A percentile compares a stretch with the other conserved stretches of the same genome.
Evolutionary conservation across 2,888 invertebrate genomes (phyloP).

Genomic region (Scaptomyza parva): DNA sequence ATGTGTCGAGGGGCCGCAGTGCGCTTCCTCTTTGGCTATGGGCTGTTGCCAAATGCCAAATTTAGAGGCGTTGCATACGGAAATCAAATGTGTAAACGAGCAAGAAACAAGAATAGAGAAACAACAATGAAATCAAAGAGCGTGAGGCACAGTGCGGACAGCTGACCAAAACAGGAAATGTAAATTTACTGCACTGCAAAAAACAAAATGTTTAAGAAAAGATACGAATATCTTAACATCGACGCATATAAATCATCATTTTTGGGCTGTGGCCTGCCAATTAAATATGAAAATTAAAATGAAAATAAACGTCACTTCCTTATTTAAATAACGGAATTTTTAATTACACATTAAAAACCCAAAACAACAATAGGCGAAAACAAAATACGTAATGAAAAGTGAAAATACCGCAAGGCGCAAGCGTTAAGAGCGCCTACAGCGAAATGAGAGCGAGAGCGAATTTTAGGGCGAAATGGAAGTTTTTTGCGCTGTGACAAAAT

Average conservation of each 20-base stretch:
- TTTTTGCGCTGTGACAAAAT: slow-evolving; percentile 57
- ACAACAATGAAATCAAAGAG: slow-evolving; percentile 28
- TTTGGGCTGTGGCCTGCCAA: slow-evolving; percentile 48
- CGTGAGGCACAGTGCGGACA: slow-evolving; percentile 27
- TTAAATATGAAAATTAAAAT: slow-evolving; percentile 72
- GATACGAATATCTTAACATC: slow-evolving; percentile 11
- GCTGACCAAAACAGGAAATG: slow-evolving; percentile 56
- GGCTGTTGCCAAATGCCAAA: slow-evolving; percentile 70
- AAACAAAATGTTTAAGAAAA: not conserved
- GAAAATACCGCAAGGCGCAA: slow-evolving; percentile 67
- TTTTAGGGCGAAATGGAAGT: slow-evolving; percentile 46
- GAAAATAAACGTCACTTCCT: slow-evolving; percentile 73
- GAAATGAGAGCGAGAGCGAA: not conserved
- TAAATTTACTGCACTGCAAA: slow-evolving; percentile 60
- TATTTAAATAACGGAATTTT: slow-evolving; percentile 80
- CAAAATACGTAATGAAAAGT: slow-evolving; percentile 71
- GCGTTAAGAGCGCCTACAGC: slow-evolving; percentile 51
- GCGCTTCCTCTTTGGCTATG: slow-evolving; percentile 77
- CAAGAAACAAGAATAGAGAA: slow-evolving; percentile 16
- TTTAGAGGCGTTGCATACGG: slow-evolving; percentile 74
- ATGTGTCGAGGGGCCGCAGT: slow-evolving; percentile 45
- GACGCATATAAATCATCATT: slow-evolving; percentile 35
- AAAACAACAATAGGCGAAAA: slow-evolving; percentile 57
- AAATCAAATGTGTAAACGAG: slow-evolving; percentile 62
- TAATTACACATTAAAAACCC: slow-evolving; percentile 70